Conservation (phyloP, 1,140 invertebrate genomes). For the Bombus affinis region DNA sequence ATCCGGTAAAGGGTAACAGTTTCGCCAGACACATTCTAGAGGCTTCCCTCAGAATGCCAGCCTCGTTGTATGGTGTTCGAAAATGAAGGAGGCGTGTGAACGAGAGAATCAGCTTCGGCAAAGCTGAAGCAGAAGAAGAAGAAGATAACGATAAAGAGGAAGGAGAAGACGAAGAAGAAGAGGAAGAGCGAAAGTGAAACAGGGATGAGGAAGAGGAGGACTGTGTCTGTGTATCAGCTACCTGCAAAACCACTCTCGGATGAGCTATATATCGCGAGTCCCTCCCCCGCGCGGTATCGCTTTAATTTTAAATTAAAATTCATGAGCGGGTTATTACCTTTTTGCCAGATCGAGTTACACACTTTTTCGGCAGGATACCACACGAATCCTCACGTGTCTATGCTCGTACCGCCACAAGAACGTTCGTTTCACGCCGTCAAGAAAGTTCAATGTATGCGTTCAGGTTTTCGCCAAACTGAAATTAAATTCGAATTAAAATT, state of each 20-base stretch:
- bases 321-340: slow-evolving; percentile 73
- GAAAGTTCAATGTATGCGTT: too few relatives aligned
- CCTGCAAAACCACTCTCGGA: slow-evolving; percentile 71
- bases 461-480: not conserved
- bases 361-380: slow-evolving; percentile 53
- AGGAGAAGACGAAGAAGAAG: slow-evolving; percentile 39
- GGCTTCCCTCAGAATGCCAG: slow-evolving; percentile 54
- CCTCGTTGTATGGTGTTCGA: slow-evolving; percentile 39
- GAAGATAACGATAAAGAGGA: slow-evolving; percentile 37
- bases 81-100: slow-evolving; percentile 67
- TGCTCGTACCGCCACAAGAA: slow-evolving; percentile 38
- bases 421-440: slow-evolving; percentile 39
- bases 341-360: slow-evolving; percentile 66
- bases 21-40: slow-evolving; percentile 20
- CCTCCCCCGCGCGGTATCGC: slow-evolving; percentile 72
- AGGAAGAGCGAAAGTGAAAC: not conserved
- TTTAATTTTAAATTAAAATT: slow-evolving; percentile 77
- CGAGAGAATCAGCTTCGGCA: slow-evolving; percentile 56
- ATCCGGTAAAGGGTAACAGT: slow-evolving; percentile 17
- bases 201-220: slow-evolving; percentile 49
- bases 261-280: slow-evolving; percentile 63
- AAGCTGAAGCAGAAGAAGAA: slow-evolving; percentile 28
- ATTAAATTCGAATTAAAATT: not conserved
- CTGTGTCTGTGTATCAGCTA: slow-evolving; percentile 68
- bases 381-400: slow-evolving; percentile 42